phyloP scores from a whole-genome alignment of 2,113 vertebrate genomes.

The Craseonycteris thonglongyai region DNA sequence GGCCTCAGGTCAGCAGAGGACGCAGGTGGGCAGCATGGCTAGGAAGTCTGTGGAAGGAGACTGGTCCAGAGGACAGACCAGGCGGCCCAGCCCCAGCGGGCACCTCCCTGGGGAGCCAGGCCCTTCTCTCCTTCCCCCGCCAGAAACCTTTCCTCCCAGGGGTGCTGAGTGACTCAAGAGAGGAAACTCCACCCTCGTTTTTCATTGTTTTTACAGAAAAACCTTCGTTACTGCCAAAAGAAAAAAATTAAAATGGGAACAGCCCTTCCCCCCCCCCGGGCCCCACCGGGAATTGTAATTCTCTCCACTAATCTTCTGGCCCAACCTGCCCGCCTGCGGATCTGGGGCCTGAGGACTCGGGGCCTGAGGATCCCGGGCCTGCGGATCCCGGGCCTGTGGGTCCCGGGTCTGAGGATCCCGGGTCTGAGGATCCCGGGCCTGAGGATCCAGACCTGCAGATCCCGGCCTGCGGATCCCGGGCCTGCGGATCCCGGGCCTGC shows the following conservation, averaged over 20 bases:
- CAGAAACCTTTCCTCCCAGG: background rate
- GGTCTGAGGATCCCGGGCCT: too few species aligned
- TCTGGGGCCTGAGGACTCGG: too few species aligned
- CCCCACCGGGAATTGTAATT: background rate
- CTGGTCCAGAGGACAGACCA: too few species aligned
- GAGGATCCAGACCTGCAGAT: too few species aligned
- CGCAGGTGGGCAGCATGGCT: background rate
- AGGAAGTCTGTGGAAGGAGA: background rate
- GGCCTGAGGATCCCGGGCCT: too few species aligned
- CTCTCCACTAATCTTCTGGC: background rate
- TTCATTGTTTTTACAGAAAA: conserved; percentile 68
- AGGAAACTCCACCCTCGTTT: conserved; percentile 62
- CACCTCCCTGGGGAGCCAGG: background rate
- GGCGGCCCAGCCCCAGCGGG: accelerated
- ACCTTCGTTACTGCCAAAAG: conserved; percentile 52
- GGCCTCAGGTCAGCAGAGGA: background rate
- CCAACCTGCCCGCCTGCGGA: background rate
- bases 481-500: too few species aligned
- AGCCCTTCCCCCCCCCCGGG: background rate
- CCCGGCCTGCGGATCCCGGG: too few species aligned
- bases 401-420: too few species aligned
- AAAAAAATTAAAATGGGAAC: conserved; percentile 46
- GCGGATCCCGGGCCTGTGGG: too few species aligned
- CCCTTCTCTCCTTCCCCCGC: background rate
- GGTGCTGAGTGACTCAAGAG: background rate